Evolutionary conservation across 2,888 invertebrate genomes (phyloP).

Genomic region (Macropis europaea): DNA sequence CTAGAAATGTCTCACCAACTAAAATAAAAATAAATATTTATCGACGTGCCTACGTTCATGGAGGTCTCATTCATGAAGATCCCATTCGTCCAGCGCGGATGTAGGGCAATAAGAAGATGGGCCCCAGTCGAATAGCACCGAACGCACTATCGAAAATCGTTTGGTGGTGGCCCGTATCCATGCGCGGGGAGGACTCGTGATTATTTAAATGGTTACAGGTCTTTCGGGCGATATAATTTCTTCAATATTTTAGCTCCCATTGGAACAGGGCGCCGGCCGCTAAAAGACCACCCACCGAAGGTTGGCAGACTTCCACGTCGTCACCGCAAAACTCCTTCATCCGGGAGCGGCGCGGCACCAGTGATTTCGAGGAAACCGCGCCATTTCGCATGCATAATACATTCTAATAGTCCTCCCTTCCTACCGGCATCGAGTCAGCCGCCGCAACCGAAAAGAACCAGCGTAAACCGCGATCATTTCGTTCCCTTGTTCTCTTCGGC

Average conservation of each 20-base stretch:
- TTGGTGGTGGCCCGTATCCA: not conserved
- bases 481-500: conserved; percentile 61
- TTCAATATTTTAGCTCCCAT: conserved; percentile 72
- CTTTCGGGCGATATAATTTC: conserved; percentile 72
- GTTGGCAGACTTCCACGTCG: conserved; percentile 79
- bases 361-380: conserved; percentile 76
- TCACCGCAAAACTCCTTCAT: conserved; percentile 79
- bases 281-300: conserved; percentile 75
- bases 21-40: too few species aligned
- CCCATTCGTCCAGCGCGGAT: not conserved
- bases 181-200: conserved; percentile 49
- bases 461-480: conserved; percentile 68
- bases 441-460: conserved; percentile 70
- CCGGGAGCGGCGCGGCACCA: conserved; percentile 74
- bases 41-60: too few species aligned
- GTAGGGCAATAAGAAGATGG: conserved; percentile 17
- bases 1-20: too few species aligned
- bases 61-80: too few species aligned
- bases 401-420: conserved; percentile 73
- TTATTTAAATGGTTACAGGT: conserved; percentile 68
- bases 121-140: not conserved
- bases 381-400: conserved; percentile 79
- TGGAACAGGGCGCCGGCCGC: conserved; percentile 69
- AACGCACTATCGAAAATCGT: conserved; percentile 7
- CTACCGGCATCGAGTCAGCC: conserved; percentile 60